Evolutionary conservation across 2,113 vertebrate species (phyloP).

Genomic region (Cephalopterus ornatus): DNA sequence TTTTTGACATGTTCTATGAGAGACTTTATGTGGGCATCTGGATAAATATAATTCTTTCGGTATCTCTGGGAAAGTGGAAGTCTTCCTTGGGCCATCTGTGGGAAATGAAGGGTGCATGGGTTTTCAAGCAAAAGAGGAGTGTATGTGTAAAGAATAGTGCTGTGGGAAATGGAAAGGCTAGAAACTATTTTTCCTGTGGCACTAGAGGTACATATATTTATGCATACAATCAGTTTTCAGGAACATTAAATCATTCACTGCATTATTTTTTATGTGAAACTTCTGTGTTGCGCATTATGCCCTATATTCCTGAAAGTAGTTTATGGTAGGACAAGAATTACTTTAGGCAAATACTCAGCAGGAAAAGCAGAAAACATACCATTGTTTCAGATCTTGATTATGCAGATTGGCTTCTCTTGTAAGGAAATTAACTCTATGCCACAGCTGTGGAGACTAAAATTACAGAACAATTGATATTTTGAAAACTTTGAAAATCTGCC

Average conservation of each 20-base stretch:
- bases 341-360: background rate
- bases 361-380: background rate
- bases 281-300: background rate
- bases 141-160: rapidly evolving
- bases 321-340: background rate
- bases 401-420: constrained; percentile 62
- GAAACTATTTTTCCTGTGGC: background rate
- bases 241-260: background rate
- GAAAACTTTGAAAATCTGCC: constrained; percentile 75
- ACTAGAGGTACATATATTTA: background rate
- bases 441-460: constrained; percentile 70
- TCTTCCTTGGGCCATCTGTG: background rate
- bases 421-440: constrained; percentile 68
- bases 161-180: background rate
- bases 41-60: background rate
- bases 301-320: background rate
- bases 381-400: constrained; percentile 71
- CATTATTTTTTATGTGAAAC: background rate
- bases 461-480: constrained; percentile 68
- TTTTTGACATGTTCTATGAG: background rate
- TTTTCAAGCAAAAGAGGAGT: background rate
- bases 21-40: background rate
- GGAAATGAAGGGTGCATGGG: background rate
- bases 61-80: background rate
- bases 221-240: background rate